These are phyloP conservation scores for Setipinna tenuifilis DNA, from an alignment of 2,797 vertebrate species.

Conservation along the genomic window DNA sequence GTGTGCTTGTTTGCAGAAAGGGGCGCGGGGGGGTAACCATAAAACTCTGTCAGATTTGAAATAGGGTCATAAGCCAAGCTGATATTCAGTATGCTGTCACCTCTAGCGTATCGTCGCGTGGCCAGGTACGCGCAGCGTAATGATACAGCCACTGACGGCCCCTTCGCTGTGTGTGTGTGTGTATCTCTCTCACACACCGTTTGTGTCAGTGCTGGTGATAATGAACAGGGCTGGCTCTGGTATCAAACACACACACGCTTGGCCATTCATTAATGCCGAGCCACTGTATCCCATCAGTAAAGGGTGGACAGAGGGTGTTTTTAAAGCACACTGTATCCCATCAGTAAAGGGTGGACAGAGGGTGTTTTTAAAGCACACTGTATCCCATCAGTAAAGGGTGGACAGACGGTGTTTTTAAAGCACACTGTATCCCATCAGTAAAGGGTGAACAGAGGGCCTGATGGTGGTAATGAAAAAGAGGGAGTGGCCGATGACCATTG, in stretches of 20 bases:
- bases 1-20: too few relatives aligned
- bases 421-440: slow-evolving; percentile 42
- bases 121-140: too few relatives aligned
- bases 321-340: slow-evolving; percentile 42
- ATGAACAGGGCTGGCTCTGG: too few relatives aligned
- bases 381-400: slow-evolving; percentile 38
- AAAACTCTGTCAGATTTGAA: not conserved
- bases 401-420: slow-evolving; percentile 35
- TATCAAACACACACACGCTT: slow-evolving; percentile 5
- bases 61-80: not conserved
- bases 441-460: slow-evolving; percentile 28
- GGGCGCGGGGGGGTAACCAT: too few relatives aligned
- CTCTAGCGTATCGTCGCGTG: too few relatives aligned
- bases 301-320: slow-evolving; percentile 28
- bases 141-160: too few relatives aligned
- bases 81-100: slow-evolving; percentile 43
- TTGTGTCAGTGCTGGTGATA: too few relatives aligned
- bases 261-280: slow-evolving; percentile 35
- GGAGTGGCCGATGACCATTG: too few relatives aligned
- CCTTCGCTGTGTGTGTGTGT: too few relatives aligned
- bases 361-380: slow-evolving; percentile 40
- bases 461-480: too few relatives aligned
- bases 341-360: slow-evolving; percentile 34
- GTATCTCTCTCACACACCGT: not conserved
- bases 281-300: slow-evolving; percentile 44